Base-by-base conservation (phyloP, 2,888 invertebrate genomes). In the Dorcus parallelipipedus region DNA sequence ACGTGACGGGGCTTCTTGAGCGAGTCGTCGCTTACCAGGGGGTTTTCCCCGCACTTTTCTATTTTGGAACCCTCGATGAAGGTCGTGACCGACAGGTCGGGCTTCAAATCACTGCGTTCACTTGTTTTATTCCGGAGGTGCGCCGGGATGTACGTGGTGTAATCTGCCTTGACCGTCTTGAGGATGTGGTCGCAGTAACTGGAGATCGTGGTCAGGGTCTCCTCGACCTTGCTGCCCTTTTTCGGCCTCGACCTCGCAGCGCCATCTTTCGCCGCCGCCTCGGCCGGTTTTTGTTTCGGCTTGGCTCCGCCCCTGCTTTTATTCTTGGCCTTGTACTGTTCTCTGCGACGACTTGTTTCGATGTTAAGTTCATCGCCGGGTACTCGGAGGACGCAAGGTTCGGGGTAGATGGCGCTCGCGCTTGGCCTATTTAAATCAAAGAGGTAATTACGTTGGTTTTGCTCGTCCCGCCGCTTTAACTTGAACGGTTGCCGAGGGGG, bases 1-100 rank as follows among this genome's bases (percentile, higher is more conserved):
- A 26, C 40, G 41, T 51, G 33, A 5, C 20, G 17, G 17, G 49
- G 20, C 9, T 54, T 54, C 39, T 3, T 43, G 41, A 9, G 20
- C 17, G 26, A 9, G 5, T 52, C 52, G n/a, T 56, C 33, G 38
- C 6, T 3, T 2, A n/a, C 3, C 7, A 26, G 14, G 17, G 41
- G 14, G 14, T 26, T 43, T 39, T 56, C 55, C 2, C 55, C 56
- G 49, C 56, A 47, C 5, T 45, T 41, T 33, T 59, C 52, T n/a
- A 57, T 33, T 26, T 48, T 57, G 20, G 17, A 10, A 9, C 55
- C 51, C 9, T 54, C 52, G 20, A 51, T 38, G n/a, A 38, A 45
- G 4, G 48, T 48, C n/a, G 55, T 26, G 26, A 47, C 39, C 2
- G 54, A 51, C 53, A 53, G 43, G 26, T 45, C 20, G 9, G 17